Conservation (phyloP, 1,140 invertebrate species). For the Tribolium castaneum region DNA sequence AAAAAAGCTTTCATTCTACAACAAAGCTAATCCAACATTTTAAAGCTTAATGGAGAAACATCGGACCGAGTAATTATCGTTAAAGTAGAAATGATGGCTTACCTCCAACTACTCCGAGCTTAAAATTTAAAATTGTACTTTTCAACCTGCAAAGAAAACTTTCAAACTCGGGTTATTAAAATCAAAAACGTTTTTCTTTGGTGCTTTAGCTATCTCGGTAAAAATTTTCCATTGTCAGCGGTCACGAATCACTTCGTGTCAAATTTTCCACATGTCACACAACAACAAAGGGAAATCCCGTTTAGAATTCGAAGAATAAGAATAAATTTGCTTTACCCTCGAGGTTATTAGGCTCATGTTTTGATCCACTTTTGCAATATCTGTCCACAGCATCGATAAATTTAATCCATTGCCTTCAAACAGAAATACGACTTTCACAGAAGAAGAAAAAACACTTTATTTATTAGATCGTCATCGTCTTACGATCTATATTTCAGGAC, state of each 20-base stretch:
- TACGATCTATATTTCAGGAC: slow-evolving; percentile 29
- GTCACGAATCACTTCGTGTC: too few relatives aligned
- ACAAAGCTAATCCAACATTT: background rate
- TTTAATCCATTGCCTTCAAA: background rate
- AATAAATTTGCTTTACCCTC: too few relatives aligned
- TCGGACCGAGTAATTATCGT: background rate
- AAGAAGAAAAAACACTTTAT: slow-evolving; percentile 18
- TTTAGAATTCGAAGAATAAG: too few relatives aligned
- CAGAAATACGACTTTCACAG: background rate
- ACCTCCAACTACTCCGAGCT: background rate
- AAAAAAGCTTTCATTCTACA: background rate
- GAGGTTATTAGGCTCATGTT: too few relatives aligned
- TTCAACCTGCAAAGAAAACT: background rate
- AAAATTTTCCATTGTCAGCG: too few relatives aligned
- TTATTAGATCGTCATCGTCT: slow-evolving; percentile 16
- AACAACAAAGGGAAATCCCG: too few relatives aligned
- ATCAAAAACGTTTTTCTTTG: too few relatives aligned
- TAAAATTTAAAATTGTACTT: background rate
- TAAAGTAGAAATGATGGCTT: background rate
- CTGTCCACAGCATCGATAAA: background rate
- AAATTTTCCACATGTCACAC: too few relatives aligned
- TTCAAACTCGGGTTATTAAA: background rate
- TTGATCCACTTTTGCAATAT: background rate
- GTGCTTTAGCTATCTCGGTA: too few relatives aligned
- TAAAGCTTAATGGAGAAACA: background rate